Conservation (phyloP, 2,888 invertebrate genomes). For the Stenodera caucasica region DNA sequence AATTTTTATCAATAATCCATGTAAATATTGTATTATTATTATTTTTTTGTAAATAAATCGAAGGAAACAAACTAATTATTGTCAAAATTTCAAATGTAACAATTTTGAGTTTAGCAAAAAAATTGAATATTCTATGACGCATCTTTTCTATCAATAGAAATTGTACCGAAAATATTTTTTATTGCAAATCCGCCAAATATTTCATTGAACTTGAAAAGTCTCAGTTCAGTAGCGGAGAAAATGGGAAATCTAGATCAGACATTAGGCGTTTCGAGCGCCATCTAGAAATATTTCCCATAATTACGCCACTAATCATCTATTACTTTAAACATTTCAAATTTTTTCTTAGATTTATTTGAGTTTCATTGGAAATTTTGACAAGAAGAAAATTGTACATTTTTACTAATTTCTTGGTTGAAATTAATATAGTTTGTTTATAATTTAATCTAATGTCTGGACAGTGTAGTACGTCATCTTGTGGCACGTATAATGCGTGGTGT, state of each 20-base stretch:
- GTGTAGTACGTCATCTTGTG: conserved; percentile 63
- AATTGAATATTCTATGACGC: too few species aligned
- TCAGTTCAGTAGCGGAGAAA: too few species aligned
- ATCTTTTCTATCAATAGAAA: too few species aligned
- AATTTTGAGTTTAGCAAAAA: not conserved
- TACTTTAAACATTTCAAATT: too few species aligned
- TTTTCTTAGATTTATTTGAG: too few species aligned
- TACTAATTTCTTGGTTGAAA: not conserved
- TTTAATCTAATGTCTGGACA: conserved; percentile 32
- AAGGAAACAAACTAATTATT: not conserved
- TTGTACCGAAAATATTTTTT: too few species aligned
- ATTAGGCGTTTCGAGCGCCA: too few species aligned
- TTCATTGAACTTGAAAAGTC: too few species aligned
- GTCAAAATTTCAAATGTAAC: not conserved
- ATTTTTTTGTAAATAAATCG: conserved; percentile 13
- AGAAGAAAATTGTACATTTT: not conserved
- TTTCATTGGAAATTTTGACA: not conserved
- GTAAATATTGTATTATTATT: not conserved
- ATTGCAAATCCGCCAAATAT: too few species aligned
- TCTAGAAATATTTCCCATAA: too few species aligned
- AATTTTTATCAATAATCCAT: not conserved
- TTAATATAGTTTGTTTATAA: not conserved
- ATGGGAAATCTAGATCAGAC: too few species aligned
- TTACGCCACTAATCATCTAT: too few species aligned
- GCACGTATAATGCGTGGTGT: conserved; percentile 73